phyloP scores from a whole-genome alignment of 2,888 invertebrate genomes.

The Eulithis testata region DNA sequence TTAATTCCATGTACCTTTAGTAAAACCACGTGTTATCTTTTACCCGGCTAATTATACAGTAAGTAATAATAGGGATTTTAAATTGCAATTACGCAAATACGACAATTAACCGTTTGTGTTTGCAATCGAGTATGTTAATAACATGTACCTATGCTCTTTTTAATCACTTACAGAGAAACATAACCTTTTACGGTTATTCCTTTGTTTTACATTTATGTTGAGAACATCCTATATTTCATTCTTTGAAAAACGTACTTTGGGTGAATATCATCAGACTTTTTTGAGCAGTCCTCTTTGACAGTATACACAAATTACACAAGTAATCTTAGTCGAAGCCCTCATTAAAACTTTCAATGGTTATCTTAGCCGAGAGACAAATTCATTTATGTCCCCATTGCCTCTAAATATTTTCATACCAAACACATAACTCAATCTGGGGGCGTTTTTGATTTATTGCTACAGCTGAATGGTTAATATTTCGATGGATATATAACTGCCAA shows the following conservation, averaged over 20 bases:
- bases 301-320: too few relatives aligned
- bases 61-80: conserved; percentile 31
- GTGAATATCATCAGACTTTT: too few relatives aligned
- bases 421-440: conserved; percentile 39
- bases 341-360: background rate
- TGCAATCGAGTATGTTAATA: conserved; percentile 33
- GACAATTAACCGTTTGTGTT: conserved; percentile 23
- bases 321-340: background rate
- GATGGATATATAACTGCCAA: conserved; percentile 51
- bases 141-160: conserved; percentile 14
- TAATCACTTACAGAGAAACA: background rate
- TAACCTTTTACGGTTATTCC: too few relatives aligned
- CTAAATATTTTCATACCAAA: conserved; percentile 32
- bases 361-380: conserved; percentile 4
- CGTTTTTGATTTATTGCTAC: conserved; percentile 46
- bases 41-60: conserved; percentile 33
- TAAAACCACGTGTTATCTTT: conserved; percentile 39
- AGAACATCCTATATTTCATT: too few relatives aligned
- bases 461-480: conserved; percentile 38
- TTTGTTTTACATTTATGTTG: too few relatives aligned
- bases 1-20: conserved; percentile 25
- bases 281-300: too few relatives aligned
- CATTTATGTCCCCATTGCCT: conserved; percentile 22
- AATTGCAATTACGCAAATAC: conserved; percentile 35
- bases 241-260: too few relatives aligned